phyloP scores from a whole-genome alignment of 2,888 invertebrate genomes.

The Drosophila fulvimacula region DNA sequence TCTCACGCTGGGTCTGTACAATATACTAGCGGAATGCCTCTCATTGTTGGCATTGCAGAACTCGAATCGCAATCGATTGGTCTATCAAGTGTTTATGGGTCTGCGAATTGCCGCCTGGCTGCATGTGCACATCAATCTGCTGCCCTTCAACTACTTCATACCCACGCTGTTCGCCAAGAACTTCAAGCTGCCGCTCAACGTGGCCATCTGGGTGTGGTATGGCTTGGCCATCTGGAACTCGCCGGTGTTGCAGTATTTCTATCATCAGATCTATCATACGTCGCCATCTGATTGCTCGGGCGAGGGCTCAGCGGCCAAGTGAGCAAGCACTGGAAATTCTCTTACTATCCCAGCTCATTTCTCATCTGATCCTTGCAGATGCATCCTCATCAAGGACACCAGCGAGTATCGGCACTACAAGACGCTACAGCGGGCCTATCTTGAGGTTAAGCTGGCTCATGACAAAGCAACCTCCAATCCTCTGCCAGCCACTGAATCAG shows the following conservation, averaged over 20 bases:
- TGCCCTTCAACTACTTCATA: constrained; percentile 84
- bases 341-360: not conserved
- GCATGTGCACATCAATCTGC: constrained; percentile 83
- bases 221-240: constrained; percentile 85
- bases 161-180: constrained; percentile 84
- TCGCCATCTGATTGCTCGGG: constrained; percentile 83
- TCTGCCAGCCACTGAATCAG: constrained; percentile 70
- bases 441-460: constrained; percentile 83
- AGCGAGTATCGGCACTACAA: constrained; percentile 84
- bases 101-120: constrained; percentile 84
- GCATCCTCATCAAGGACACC: constrained; percentile 83
- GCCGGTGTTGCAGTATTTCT: constrained; percentile 84
- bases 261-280: constrained; percentile 85
- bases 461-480: constrained; percentile 74
- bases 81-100: constrained; percentile 83
- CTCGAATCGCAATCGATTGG: constrained; percentile 79
- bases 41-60: constrained; percentile 82
- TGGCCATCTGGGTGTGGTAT: constrained; percentile 84
- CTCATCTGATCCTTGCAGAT: constrained; percentile 62
- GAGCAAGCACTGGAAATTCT: not conserved
- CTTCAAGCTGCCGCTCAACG: constrained; percentile 82
- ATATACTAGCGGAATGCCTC: constrained; percentile 83
- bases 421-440: constrained; percentile 82
- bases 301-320: constrained; percentile 84
- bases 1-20: constrained; percentile 83